A percentile compares a stretch with the other conserved stretches of the same genome.
Conservation (phyloP, 2,888 invertebrate species). For the Pammene fasciana region DNA sequence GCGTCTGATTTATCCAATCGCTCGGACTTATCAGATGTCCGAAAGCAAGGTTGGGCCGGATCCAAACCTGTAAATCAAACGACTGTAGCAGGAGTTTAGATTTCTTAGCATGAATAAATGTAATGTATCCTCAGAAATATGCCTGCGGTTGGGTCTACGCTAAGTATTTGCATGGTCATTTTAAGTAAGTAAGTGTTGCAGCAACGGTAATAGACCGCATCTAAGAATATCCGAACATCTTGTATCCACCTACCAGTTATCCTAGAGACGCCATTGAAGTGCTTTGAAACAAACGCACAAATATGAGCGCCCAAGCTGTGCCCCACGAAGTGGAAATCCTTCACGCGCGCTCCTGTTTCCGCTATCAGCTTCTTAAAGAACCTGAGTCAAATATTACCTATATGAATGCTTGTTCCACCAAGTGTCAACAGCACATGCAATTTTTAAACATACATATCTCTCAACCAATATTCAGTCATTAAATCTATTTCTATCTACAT, state of each 20-base stretch:
- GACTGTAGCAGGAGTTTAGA: too few relatives aligned
- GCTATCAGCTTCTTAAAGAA: slow-evolving; percentile 76
- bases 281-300: slow-evolving; percentile 80
- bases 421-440: too few relatives aligned
- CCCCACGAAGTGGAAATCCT: slow-evolving; percentile 82
- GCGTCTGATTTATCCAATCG: slow-evolving; percentile 83
- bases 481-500: too few relatives aligned
- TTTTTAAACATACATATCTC: too few relatives aligned
- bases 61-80: slow-evolving; percentile 76
- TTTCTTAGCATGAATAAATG: too few relatives aligned
- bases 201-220: neutral
- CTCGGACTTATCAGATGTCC: slow-evolving; percentile 67
- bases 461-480: too few relatives aligned
- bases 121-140: too few relatives aligned
- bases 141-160: too few relatives aligned
- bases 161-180: too few relatives aligned
- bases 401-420: too few relatives aligned
- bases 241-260: slow-evolving; percentile 72
- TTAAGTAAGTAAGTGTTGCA: neutral
- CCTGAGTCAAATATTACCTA: slow-evolving; percentile 54
- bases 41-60: slow-evolving; percentile 86
- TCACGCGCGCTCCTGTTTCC: slow-evolving; percentile 62
- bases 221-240: neutral
- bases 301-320: slow-evolving; percentile 86
- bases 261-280: slow-evolving; percentile 73